These are phyloP conservation scores for Neoscelio sp. DNA, from an alignment of 2,888 invertebrate species.

Conservation along the genomic window DNA sequence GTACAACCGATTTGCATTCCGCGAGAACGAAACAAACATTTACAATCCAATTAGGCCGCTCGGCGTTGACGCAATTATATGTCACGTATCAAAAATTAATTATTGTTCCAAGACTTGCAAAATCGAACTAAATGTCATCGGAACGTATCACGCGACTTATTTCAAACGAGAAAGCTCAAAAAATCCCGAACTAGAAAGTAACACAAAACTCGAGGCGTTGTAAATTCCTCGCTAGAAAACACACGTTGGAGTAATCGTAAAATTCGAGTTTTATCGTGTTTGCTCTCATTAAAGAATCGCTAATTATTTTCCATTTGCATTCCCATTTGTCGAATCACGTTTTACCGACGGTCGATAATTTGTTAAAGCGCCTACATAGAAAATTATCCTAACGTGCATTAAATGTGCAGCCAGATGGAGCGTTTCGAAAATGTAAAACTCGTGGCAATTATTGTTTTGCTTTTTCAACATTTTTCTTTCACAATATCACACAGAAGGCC, in stretches of 20 bases:
- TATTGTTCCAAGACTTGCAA: constrained; percentile 47
- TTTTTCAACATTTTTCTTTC: too few species aligned
- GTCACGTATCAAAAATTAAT: constrained; percentile 44
- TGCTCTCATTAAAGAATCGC: too few species aligned
- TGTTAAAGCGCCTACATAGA: too few species aligned
- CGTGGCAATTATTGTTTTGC: too few species aligned
- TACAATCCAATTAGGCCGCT: constrained; percentile 29
- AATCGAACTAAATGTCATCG: constrained; percentile 24
- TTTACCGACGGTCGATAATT: too few species aligned
- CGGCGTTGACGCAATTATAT: constrained; percentile 32
- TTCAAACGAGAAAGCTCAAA: constrained; percentile 36
- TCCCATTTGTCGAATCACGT: too few species aligned
- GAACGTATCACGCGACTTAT: constrained; percentile 30
- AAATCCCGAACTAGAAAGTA: constrained; percentile 47
- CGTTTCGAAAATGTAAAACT: too few species aligned
- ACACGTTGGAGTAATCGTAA: neutral
- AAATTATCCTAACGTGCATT: too few species aligned
- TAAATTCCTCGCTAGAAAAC: constrained; percentile 50
- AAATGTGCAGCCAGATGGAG: too few species aligned
- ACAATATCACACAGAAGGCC: too few species aligned
- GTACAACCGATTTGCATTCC: constrained; percentile 52
- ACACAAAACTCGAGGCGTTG: neutral
- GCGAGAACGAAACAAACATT: constrained; percentile 24
- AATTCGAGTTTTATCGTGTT: neutral
- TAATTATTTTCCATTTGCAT: too few species aligned